Percentiles rank a stretch among this genome's conserved stretches.
phyloP scores from a whole-genome alignment of 2,113 vertebrate genomes.

The Gymnobelideus leadbeateri region DNA sequence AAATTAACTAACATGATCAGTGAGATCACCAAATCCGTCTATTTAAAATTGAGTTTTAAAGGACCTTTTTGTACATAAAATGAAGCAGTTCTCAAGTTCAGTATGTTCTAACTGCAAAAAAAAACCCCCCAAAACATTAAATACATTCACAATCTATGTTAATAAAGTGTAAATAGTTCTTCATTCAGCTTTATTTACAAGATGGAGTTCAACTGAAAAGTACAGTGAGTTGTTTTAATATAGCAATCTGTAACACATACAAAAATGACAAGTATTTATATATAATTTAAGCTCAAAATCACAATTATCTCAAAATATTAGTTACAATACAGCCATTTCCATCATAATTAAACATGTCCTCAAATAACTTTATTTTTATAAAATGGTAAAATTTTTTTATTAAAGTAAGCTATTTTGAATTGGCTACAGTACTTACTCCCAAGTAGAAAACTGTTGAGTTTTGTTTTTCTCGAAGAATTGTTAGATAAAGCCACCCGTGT shows the following conservation, averaged over 20 bases:
- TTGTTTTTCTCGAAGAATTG: constrained; percentile 67
- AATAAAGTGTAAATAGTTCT: constrained; percentile 93
- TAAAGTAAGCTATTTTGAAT: constrained; percentile 86
- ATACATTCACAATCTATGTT: constrained; percentile 99
- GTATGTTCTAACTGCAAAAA: constrained; percentile 94
- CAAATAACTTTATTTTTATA: constrained; percentile 82
- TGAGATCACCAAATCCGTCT: constrained; percentile 90
- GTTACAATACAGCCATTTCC: constrained; percentile 95
- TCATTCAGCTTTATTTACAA: constrained; percentile 98
- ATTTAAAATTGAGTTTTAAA: constrained; percentile 91
- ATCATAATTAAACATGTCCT: constrained; percentile 87
- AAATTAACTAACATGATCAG: constrained; percentile 90
- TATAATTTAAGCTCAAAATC: constrained; percentile 98
- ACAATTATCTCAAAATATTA: constrained; percentile 99
- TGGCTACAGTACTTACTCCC: constrained; percentile 85
- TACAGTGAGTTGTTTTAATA: constrained; percentile 89
- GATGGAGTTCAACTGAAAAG: constrained; percentile 90
- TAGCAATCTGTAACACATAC: constrained; percentile 95
- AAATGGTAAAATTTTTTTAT: constrained; percentile 87
- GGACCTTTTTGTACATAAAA: constrained; percentile 93
- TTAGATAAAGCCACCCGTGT: constrained; percentile 71
- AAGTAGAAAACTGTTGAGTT: constrained; percentile 85
- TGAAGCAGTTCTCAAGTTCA: constrained; percentile 96
- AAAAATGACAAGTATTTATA: constrained; percentile 96
- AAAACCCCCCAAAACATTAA: constrained; percentile 87